Evolutionary conservation across 1,140 invertebrate species (phyloP).

Genomic region (Ceratoteleas bidentatus): DNA sequence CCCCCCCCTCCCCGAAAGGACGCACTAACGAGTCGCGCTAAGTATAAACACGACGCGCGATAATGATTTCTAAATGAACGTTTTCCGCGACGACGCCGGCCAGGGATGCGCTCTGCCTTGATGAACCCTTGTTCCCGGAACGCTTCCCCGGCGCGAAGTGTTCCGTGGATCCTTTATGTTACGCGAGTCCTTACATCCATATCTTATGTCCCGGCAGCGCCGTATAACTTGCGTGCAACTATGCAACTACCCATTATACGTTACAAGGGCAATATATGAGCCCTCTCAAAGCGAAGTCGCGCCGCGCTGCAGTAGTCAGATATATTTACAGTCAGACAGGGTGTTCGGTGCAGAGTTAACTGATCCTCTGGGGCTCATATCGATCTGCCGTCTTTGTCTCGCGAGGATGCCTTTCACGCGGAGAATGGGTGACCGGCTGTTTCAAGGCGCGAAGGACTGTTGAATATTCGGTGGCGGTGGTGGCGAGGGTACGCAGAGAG

Average conservation of each 20-base stretch:
- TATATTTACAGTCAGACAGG: conserved; percentile 64
- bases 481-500: too few species aligned
- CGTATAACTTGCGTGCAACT: conserved; percentile 16
- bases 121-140: conserved; percentile 46
- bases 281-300: conserved; percentile 48
- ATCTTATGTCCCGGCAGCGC: conserved; percentile 45
- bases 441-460: too few species aligned
- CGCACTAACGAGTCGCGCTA: conserved; percentile 29
- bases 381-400: conserved; percentile 60
- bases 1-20: conserved; percentile 8
- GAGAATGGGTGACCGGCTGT: too few species aligned
- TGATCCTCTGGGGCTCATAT: conserved; percentile 61
- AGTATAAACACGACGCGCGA: conserved; percentile 24
- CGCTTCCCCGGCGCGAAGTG: too few species aligned
- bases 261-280: conserved; percentile 55
- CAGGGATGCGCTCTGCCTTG: conserved; percentile 26
- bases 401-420: too few species aligned
- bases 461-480: too few species aligned
- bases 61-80: conserved; percentile 48
- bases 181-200: conserved; percentile 55
- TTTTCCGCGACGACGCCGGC: conserved; percentile 14
- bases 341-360: conserved; percentile 45
- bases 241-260: conserved; percentile 57
- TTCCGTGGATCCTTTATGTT: conserved; percentile 51
- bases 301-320: conserved; percentile 49